Conservation (phyloP, 1,140 invertebrate species). For the Ptiloglossa arizonensis region DNA sequence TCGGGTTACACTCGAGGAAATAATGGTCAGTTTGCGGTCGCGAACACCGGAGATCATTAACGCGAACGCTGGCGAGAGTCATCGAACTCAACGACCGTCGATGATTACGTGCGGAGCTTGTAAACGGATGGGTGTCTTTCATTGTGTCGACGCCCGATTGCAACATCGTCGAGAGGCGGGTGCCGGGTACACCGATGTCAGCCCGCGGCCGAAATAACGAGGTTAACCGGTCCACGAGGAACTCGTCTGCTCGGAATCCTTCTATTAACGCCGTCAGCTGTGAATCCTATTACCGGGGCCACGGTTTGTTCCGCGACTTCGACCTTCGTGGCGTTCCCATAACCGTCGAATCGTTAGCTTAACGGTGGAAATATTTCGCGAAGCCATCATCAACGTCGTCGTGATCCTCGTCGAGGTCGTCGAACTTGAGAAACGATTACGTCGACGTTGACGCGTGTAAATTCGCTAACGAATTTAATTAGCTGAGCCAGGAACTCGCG, state of each 20-base stretch:
- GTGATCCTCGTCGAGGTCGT: constrained; percentile 10
- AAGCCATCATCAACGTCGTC: too few species aligned
- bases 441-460: constrained; percentile 10
- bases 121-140: constrained; percentile 25
- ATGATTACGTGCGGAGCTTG: background rate
- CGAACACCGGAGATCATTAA: background rate
- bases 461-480: constrained; percentile 36
- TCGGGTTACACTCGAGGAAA: background rate
- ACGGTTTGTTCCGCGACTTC: too few species aligned
- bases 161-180: too few species aligned
- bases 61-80: background rate
- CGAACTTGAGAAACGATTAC: constrained; percentile 2
- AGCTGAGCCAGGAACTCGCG: background rate
- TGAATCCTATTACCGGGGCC: constrained; percentile 46
- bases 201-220: constrained; percentile 56
- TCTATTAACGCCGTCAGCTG: constrained; percentile 60
- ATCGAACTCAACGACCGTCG: background rate
- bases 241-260: constrained; percentile 52
- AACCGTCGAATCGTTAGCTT: constrained; percentile 9
- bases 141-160: constrained; percentile 12
- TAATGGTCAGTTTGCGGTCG: background rate
- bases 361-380: too few species aligned
- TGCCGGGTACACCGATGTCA: too few species aligned
- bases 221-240: constrained; percentile 49
- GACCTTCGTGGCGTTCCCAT: too few species aligned